These are phyloP conservation scores for Cyanoramphus novaezelandiae DNA, from an alignment of 2,113 vertebrate species.

Conservation along the genomic window DNA sequence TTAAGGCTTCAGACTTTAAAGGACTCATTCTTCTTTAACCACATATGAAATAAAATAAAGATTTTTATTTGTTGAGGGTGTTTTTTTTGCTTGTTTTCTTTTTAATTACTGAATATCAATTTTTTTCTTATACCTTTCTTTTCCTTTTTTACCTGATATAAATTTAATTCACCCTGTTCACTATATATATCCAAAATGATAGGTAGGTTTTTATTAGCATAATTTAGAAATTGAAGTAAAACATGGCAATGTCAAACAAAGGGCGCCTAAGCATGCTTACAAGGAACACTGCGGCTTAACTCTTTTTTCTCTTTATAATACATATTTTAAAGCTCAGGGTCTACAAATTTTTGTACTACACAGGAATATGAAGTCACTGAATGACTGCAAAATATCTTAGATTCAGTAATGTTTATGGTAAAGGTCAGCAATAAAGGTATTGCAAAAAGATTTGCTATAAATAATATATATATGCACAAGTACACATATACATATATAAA, in stretches of 20 bases:
- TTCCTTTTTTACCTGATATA: neutral
- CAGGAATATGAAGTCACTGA: neutral
- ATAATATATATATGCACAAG: neutral
- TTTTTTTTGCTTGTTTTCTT: neutral
- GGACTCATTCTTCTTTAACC: neutral
- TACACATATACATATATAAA: neutral
- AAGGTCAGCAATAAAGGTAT: neutral
- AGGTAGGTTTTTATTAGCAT: neutral
- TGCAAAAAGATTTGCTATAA: neutral
- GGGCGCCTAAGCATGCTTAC: neutral
- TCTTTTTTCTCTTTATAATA: neutral
- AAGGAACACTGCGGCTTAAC: neutral
- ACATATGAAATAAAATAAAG: neutral
- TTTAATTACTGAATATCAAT: neutral
- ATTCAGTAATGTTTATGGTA: neutral
- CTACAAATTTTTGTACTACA: neutral
- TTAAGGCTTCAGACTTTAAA: neutral
- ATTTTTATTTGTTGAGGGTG: neutral
- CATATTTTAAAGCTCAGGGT: neutral
- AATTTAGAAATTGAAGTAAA: neutral
- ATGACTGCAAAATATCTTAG: neutral
- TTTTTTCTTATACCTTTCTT: neutral
- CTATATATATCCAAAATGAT: neutral
- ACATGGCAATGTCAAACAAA: neutral
- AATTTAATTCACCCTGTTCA: neutral